Conservation (phyloP, 1,140 invertebrate genomes). For the Liolophura sinensis region DNA sequence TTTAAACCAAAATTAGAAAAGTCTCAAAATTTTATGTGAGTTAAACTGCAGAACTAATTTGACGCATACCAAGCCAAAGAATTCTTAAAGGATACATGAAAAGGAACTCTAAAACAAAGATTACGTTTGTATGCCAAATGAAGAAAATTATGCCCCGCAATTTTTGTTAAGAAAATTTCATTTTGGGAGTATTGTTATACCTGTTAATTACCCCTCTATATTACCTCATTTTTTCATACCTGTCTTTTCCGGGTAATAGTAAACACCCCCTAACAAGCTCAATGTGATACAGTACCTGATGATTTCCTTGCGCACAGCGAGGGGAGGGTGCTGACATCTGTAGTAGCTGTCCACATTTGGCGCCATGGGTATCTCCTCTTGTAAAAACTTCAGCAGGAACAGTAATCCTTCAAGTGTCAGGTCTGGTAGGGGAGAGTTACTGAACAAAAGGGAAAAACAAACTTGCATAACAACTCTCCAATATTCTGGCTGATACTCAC, state of each 20-base stretch:
- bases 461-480: too few relatives aligned
- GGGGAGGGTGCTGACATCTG: constrained; percentile 31
- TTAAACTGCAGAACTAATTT: background rate
- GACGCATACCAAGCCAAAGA: background rate
- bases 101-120: too few relatives aligned
- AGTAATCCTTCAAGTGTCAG: constrained; percentile 35
- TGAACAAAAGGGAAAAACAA: too few relatives aligned
- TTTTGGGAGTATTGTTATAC: too few relatives aligned
- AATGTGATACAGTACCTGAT: constrained; percentile 32
- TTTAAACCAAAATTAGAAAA: background rate
- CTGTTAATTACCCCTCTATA: too few relatives aligned
- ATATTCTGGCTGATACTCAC: too few relatives aligned
- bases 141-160: too few relatives aligned
- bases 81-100: background rate
- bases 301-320: constrained; percentile 31
- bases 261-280: background rate
- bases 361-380: constrained; percentile 34
- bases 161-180: too few relatives aligned
- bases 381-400: constrained; percentile 30
- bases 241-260: background rate
- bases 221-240: background rate
- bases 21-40: background rate
- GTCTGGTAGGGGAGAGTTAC: constrained; percentile 18
- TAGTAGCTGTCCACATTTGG: constrained; percentile 38
- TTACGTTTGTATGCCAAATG: too few relatives aligned